A percentile compares a stretch with the other conserved stretches of the same genome.
phyloP scores from a whole-genome alignment of 2,797 vertebrate genomes.

The Onychomys arenicola region DNA sequence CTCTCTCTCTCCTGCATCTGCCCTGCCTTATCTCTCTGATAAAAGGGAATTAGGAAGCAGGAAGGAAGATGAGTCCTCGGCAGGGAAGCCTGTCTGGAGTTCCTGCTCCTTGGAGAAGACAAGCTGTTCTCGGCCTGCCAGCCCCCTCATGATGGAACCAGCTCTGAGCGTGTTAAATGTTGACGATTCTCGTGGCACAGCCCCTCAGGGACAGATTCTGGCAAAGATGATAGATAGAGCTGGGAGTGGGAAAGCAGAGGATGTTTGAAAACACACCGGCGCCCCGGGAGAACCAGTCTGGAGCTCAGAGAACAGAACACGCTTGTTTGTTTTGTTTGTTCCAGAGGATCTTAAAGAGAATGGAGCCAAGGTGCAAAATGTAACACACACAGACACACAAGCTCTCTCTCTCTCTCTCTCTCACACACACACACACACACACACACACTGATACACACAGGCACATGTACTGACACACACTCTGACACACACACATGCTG shows the following conservation, averaged over 20 bases:
- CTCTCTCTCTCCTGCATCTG: neutral
- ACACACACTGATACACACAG: too few relatives aligned
- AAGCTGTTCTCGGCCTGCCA: constrained; percentile 8
- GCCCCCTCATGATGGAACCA: neutral
- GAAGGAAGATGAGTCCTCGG: neutral
- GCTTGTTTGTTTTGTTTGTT: constrained; percentile 72
- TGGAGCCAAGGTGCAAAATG: neutral
- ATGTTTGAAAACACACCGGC: constrained; percentile 68
- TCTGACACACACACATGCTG: neutral
- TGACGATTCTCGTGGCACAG: constrained; percentile 23
- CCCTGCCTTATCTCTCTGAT: neutral
- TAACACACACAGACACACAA: neutral
- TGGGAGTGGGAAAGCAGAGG: constrained; percentile 50
- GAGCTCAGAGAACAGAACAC: constrained; percentile 61
- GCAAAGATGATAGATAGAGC: constrained; percentile 78
- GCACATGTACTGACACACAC: neutral
- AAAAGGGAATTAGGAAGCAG: neutral
- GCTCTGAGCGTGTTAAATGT: constrained; percentile 63
- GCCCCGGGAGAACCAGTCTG: neutral
- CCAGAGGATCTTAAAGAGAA: constrained; percentile 45
- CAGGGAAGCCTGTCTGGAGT: neutral
- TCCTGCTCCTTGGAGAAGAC: constrained; percentile 20
- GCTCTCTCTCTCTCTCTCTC: too few relatives aligned
- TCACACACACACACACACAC: too few relatives aligned
- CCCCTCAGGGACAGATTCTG: constrained; percentile 40